phyloP scores from a whole-genome alignment of 2,888 invertebrate species.

The Macrosoma leucophasiata region DNA sequence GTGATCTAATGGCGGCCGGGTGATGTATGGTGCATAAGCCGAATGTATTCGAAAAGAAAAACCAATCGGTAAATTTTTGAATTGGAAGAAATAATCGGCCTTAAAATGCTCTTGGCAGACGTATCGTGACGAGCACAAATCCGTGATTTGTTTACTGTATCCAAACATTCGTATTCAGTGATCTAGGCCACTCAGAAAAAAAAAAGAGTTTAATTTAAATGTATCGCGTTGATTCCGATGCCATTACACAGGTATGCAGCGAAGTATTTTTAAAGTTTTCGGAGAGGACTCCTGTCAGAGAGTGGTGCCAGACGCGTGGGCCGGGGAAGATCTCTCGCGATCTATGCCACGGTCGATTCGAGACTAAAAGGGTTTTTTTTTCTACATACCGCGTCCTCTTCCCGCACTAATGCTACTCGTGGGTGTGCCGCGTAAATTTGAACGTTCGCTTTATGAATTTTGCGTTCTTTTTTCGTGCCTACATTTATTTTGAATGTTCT shows the following conservation, averaged over 20 bases:
- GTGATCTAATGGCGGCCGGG: constrained; percentile 52
- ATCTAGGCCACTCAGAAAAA: too few relatives aligned
- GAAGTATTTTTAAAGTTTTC: constrained; percentile 44
- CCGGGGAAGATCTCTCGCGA: constrained; percentile 39
- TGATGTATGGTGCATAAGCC: constrained; percentile 42
- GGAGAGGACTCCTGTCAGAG: constrained; percentile 33
- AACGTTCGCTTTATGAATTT: constrained; percentile 15
- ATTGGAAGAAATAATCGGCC: too few relatives aligned
- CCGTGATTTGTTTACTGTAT: too few relatives aligned
- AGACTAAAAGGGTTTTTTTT: constrained; percentile 43
- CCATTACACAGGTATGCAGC: constrained; percentile 33
- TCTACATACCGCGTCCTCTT: constrained; percentile 36
- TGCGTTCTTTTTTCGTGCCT: too few relatives aligned
- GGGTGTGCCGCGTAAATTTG: constrained; percentile 29
- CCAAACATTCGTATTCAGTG: too few relatives aligned
- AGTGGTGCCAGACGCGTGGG: constrained; percentile 63
- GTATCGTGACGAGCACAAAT: too few relatives aligned
- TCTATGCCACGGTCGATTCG: constrained; percentile 52
- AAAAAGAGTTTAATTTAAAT: constrained; percentile 24
- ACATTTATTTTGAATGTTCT: too few relatives aligned
- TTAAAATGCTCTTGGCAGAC: too few relatives aligned
- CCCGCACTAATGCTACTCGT: constrained; percentile 38
- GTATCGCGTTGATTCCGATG: constrained; percentile 24
- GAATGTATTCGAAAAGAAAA: too few relatives aligned
- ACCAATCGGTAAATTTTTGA: too few relatives aligned